Conservation (phyloP, 2,888 invertebrate species). For the Netelia melanura region DNA sequence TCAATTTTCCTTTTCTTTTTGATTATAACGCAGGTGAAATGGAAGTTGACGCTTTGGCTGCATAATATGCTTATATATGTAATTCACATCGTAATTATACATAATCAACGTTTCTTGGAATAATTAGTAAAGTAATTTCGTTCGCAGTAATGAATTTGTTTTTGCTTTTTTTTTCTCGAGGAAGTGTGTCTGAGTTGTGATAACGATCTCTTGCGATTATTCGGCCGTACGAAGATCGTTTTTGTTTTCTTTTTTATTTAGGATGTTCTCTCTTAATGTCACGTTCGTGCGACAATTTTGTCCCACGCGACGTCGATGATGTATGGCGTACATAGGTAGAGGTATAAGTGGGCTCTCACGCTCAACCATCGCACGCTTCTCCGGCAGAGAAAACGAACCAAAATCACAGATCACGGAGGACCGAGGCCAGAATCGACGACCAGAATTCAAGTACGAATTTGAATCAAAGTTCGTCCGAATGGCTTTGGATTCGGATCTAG, state of each 20-base stretch:
- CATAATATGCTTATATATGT: conserved; percentile 77
- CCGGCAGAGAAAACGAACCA: neutral
- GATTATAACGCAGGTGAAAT: conserved; percentile 19
- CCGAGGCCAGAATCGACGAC: no score
- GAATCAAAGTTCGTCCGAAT: no score
- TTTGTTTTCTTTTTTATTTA: conserved; percentile 33
- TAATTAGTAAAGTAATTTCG: conserved; percentile 75
- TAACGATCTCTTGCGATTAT: conserved; percentile 15
- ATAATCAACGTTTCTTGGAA: conserved; percentile 78
- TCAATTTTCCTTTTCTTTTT: neutral
- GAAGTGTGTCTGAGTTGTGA: conserved; percentile 43
- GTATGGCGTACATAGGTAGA: conserved; percentile 33
- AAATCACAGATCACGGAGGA: conserved; percentile 11
- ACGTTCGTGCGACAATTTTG: conserved; percentile 13
- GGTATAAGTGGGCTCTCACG: conserved; percentile 41
- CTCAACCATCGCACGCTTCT: conserved; percentile 18
- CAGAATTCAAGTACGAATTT: no score
- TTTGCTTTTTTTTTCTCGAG: conserved; percentile 52
- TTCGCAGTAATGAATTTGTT: conserved; percentile 64
- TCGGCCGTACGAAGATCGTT: conserved; percentile 13
- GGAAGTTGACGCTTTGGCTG: conserved; percentile 14
- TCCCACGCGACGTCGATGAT: conserved; percentile 27
- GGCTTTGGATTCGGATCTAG: neutral
- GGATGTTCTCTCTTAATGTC: conserved; percentile 18
- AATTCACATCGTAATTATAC: conserved; percentile 81